Base-by-base conservation (phyloP, 2,113 vertebrate species). In the Sander vitreus region DNA sequence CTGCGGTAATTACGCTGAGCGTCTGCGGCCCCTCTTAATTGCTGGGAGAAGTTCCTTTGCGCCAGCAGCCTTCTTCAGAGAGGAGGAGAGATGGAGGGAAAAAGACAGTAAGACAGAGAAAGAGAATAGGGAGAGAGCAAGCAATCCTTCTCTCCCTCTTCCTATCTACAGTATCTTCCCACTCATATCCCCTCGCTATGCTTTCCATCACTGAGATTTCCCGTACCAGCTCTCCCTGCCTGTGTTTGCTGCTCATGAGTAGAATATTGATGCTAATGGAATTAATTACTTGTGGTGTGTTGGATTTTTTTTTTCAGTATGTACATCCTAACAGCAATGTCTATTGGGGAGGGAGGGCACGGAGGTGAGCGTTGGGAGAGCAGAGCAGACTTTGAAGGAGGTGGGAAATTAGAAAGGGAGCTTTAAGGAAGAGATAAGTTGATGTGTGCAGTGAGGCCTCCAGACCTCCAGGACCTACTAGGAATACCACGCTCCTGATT, bases 241-340 rank as follows among this genome's bases (percentile, higher is more conserved):
- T 74, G 81, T 88, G 90, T 87, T 92, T 87, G 87, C 62, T 16
- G 65, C 91, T 92, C 92, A 85, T 87, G 91, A 93, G 81, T 67
- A 80, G 93, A 95, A 94, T 94, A 93, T 94, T 93, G 93, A 95
- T 94, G 92, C 88, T 91, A 90, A 91, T 92, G 85, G 92, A 91
- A 94, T 95, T 95, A 94, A 94, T 96, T 92, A 93, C 92, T 91
- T 90, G 88, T 92, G 85, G 25, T 80, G 76, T 77, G 39, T 87
- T 88, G 30, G 67, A 54, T 88, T 91, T 81, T 76, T 63, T 60
- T 47, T 60, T 75, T 53, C 66, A 84, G 47, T 78, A 64, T 91
- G 89, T 89, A 85, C 88, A 85, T 92, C 85, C 83, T 84, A 88
- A 93, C 79, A 89, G 85, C 75, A 66, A 76, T 73, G 83, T 89